Base-by-base conservation (phyloP, 1,140 invertebrate genomes). In the Drosophila pruinosa region DNA sequence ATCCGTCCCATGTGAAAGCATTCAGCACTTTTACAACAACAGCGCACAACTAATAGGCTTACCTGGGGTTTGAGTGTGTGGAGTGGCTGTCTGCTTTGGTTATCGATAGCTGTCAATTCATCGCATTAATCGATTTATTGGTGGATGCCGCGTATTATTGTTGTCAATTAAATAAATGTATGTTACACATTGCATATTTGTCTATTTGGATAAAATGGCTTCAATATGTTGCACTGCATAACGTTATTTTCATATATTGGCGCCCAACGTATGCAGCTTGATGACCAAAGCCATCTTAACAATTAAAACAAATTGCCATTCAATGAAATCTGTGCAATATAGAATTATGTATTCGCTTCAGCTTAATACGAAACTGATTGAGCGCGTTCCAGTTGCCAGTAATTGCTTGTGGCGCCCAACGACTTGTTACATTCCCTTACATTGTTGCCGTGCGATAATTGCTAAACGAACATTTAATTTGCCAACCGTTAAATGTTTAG, bases 51-150 rank as follows among this genome's bases (percentile, higher is more conserved):
- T 38, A 48, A 59, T 28, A 34, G 57, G 57, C 41, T 48, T 59
- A 48, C 31, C 15, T 47, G 28, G 24, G n/a, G 6, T 12, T 8
- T 3, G 2, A 1, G 4, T 22, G 10, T 45, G 21, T 24, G 43
- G 21, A 39, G n/a, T 38, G 3, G n/a, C 3, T 22, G 17, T 43
- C 19, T 10, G 15, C n/a, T 2, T 5, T 28, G 8, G 10, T 48
- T 59, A 59, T 59, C 57, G 43, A 48, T 48, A 28, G 50, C 43
- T 19, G 38, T 41, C 53, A 57, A 26, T 53, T 61, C n/a, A 54
- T 26, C 45, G 28, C 38, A 48, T 52, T 59, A 47, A 68, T 34
- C 50, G 28, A 74, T 67, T 41, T 47, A 57, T 73, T 64, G 17
- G 22, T 7, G 21, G 34, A 38, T 68, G 34, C 17, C 34, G 26